Conservation (phyloP, 2,888 invertebrate genomes). For the Limenitis camilla region DNA sequence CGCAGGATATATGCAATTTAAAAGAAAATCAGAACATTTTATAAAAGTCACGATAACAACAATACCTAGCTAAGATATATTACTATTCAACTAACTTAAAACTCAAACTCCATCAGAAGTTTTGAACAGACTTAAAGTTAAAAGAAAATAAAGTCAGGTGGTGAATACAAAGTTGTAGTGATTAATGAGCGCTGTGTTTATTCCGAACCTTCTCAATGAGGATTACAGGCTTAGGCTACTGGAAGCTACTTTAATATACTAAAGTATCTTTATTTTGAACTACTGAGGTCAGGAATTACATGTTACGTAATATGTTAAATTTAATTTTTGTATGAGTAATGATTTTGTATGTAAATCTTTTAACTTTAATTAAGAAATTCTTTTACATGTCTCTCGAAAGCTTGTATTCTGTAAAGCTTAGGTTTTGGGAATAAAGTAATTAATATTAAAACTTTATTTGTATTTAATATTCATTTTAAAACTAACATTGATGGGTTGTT, state of each 20-base stretch:
- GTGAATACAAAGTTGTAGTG: slow-evolving; percentile 65
- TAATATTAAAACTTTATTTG: no score
- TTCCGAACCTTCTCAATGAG: slow-evolving; percentile 56
- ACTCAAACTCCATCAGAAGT: slow-evolving; percentile 72
- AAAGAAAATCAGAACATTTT: not conserved
- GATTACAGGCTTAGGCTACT: slow-evolving; percentile 42
- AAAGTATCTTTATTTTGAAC: not conserved
- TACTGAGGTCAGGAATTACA: not conserved
- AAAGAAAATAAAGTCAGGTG: slow-evolving; percentile 72
- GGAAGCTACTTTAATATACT: slow-evolving; percentile 5
- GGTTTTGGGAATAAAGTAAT: no score
- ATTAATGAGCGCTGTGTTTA: slow-evolving; percentile 68
- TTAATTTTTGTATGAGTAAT: not conserved
- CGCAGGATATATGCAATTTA: not conserved
- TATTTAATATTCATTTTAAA: no score
- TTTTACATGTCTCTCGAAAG: no score
- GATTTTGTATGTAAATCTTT: not conserved
- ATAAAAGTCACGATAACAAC: slow-evolving; percentile 23
- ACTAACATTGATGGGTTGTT: no score
- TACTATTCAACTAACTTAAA: slow-evolving; percentile 72
- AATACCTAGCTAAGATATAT: slow-evolving; percentile 54
- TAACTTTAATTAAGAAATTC: not conserved
- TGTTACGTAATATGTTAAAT: not conserved
- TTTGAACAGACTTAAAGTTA: slow-evolving; percentile 72
- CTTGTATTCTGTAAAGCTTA: no score